Conservation (phyloP, 1,140 invertebrate genomes). For the Ceratina australensis region DNA sequence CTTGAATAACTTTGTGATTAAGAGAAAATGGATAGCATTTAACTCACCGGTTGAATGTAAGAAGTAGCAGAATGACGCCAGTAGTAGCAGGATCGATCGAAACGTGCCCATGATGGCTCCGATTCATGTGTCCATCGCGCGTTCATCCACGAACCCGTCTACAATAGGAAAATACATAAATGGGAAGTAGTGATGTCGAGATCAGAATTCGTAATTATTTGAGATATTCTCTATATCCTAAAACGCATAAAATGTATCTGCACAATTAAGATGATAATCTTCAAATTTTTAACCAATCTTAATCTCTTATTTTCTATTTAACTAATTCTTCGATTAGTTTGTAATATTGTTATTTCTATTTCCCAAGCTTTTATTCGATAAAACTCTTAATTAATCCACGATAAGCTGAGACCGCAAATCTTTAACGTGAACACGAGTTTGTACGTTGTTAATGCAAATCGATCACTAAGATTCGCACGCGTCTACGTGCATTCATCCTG, state of each 20-base stretch:
- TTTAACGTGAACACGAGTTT: constrained; percentile 16
- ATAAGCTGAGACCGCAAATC: constrained; percentile 20
- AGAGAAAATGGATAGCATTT: too few relatives aligned
- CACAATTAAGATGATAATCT: too few relatives aligned
- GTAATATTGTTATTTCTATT: too few relatives aligned
- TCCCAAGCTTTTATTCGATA: too few relatives aligned
- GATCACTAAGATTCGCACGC: constrained; percentile 29
- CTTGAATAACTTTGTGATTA: too few relatives aligned
- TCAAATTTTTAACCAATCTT: too few relatives aligned
- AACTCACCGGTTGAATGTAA: constrained; percentile 51
- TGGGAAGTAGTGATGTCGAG: too few relatives aligned
- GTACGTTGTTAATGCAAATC: constrained; percentile 45
- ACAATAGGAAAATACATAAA: constrained; percentile 36
- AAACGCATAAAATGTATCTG: too few relatives aligned
- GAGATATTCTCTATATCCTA: too few relatives aligned
- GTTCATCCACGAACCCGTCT: constrained; percentile 51
- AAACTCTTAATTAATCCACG: constrained; percentile 29
- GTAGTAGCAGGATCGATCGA: constrained; percentile 51
- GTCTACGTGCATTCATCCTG: constrained; percentile 26
- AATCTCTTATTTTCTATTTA: too few relatives aligned
- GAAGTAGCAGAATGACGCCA: constrained; percentile 49
- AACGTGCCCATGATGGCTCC: constrained; percentile 45
- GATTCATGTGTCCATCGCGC: constrained; percentile 57
- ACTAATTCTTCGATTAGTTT: too few relatives aligned
- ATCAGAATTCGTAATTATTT: too few relatives aligned